Conservation (phyloP, 2,113 vertebrate species). For the Pachypanchax playfairii region DNA sequence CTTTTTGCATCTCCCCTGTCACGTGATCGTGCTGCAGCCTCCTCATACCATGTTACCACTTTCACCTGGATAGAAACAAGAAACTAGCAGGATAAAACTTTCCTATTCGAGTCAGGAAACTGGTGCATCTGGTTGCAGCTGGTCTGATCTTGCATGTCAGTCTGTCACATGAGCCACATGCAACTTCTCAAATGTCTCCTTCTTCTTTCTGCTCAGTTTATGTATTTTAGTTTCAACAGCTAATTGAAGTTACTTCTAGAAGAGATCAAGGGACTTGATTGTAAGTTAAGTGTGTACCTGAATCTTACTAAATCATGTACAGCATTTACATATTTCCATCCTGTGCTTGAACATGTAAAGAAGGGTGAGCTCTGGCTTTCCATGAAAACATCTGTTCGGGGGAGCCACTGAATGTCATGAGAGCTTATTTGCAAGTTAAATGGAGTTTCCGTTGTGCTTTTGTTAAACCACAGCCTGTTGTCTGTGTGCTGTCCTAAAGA, state of each 20-base stretch:
- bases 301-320: not conserved
- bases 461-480: not conserved
- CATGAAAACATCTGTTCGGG: slow-evolving; percentile 17
- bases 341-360: slow-evolving; percentile 41
- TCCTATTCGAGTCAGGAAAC: slow-evolving; percentile 45
- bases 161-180: slow-evolving; percentile 1
- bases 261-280: not conserved
- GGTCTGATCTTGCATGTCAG: slow-evolving; percentile 13
- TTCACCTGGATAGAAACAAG: slow-evolving; percentile 53
- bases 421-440: slow-evolving; percentile 75
- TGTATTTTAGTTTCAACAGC: not conserved
- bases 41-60: slow-evolving; percentile 58
- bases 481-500: not conserved
- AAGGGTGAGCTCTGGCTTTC: slow-evolving; percentile 32
- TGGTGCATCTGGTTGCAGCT: slow-evolving; percentile 29
- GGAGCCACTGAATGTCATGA: slow-evolving; percentile 9
- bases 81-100: slow-evolving; percentile 17
- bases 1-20: not conserved
- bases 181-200: not conserved
- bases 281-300: not conserved
- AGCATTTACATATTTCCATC: slow-evolving; percentile 60
- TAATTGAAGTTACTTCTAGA: not conserved
- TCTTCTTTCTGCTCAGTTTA: not conserved
- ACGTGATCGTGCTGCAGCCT: slow-evolving; percentile 22
- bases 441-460: slow-evolving; percentile 57